Percentiles rank a stretch among this genome's conserved stretches.
Evolutionary conservation across 2,113 vertebrate species (phyloP).

Genomic region (Ancistrus triradiatus): DNA sequence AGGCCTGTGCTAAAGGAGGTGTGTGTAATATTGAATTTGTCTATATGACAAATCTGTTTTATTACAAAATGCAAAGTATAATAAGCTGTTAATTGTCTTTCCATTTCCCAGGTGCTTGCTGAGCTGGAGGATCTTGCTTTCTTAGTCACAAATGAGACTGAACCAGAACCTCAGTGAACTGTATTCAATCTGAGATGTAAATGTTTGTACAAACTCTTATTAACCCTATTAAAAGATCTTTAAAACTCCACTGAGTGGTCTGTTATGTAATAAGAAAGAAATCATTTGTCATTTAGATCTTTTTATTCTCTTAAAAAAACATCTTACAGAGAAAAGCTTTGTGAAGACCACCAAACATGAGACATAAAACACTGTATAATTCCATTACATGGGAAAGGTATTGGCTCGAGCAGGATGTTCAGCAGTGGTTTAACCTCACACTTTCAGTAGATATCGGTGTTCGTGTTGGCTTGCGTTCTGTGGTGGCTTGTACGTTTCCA

Average conservation of each 20-base stretch:
- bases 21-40: slow-evolving; percentile 21
- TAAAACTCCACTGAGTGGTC: neutral
- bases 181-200: neutral
- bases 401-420: slow-evolving; percentile 53
- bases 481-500: no score
- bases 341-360: slow-evolving; percentile 52
- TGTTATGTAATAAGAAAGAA: neutral
- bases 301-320: slow-evolving; percentile 60
- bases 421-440: slow-evolving; percentile 49
- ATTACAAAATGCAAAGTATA: no score
- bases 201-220: no score
- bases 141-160: neutral
- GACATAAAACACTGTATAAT: neutral
- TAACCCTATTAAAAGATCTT: no score
- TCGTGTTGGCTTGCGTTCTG: neutral
- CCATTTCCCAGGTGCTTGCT: neutral
- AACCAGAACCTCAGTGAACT: neutral
- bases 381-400: slow-evolving; percentile 42
- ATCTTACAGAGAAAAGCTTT: slow-evolving; percentile 49
- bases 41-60: no score
- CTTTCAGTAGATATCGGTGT: slow-evolving; percentile 16
- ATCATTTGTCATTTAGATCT: slow-evolving; percentile 61
- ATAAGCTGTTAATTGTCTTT: neutral
- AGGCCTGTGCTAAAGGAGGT: slow-evolving; percentile 83
- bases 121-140: slow-evolving; percentile 16